A percentile compares a stretch with the other conserved stretches of the same genome.
These are phyloP conservation scores for Periophthalmus modestus DNA, from an alignment of 2,113 vertebrate genomes.

Conservation along the genomic window DNA sequence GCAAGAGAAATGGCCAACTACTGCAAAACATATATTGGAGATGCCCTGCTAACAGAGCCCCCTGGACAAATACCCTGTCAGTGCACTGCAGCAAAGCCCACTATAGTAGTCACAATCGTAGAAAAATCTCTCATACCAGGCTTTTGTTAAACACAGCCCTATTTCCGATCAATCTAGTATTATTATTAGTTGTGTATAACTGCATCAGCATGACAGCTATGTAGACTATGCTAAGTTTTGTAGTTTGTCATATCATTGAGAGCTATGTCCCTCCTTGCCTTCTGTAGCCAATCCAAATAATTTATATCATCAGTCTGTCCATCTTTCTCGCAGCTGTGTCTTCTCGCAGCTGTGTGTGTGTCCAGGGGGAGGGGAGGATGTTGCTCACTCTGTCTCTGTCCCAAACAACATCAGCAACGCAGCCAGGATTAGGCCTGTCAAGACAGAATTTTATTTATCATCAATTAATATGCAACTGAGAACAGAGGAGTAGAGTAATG, in stretches of 20 bases:
- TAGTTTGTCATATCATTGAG: slow-evolving; percentile 17
- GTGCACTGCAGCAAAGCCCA: slow-evolving; percentile 46
- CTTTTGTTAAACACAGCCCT: slow-evolving; percentile 8
- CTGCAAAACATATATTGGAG: slow-evolving; percentile 93
- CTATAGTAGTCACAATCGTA: slow-evolving; percentile 21
- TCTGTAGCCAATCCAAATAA: slow-evolving; percentile 6
- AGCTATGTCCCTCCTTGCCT: slow-evolving; percentile 12
- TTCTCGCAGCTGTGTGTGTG: slow-evolving; percentile 13
- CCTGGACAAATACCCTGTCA: slow-evolving; percentile 92
- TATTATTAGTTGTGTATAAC: slow-evolving; percentile 5
- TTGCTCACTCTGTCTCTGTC: slow-evolving; percentile 2
- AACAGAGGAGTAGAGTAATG: background rate
- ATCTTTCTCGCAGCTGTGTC: too few species aligned
- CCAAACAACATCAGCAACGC: background rate
- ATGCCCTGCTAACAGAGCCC: slow-evolving; percentile 89
- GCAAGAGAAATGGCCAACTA: slow-evolving; percentile 98
- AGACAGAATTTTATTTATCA: background rate
- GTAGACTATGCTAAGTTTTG: slow-evolving; percentile 11
- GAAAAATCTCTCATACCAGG: slow-evolving; percentile 5
- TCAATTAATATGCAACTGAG: background rate
- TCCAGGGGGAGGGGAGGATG: slow-evolving; percentile 1
- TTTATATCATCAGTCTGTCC: slow-evolving; percentile 10
- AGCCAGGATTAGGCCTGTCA: background rate
- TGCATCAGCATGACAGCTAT: slow-evolving; percentile 15
- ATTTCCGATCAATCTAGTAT: slow-evolving; percentile 11